Base-by-base conservation (phyloP, 2,888 invertebrate genomes). In the Zonitis immaculata region DNA sequence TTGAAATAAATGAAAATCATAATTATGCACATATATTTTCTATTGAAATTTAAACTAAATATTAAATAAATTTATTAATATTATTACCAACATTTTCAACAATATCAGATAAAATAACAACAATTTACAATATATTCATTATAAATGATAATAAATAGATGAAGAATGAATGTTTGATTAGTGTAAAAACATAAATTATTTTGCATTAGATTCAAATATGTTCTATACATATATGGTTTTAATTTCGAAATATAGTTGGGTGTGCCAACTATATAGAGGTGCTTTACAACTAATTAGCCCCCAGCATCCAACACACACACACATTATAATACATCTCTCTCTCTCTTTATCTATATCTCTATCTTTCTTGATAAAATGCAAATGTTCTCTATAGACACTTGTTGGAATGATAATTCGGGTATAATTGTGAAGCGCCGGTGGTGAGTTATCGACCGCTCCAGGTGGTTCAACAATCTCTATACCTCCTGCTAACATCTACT, bases 371-470 rank as follows among this genome's bases (percentile, higher is more conserved):
- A 62, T 59, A 60, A 63, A 61, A 67, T 64, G 64, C 64, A 67
- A 67, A 66, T 66, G 64, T n/a, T n/a, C 56, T 44, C 49, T 39
- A 58, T 60, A 52, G 63, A 65, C 66, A 65, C 67, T 65, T 67
- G 69, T 69, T 61, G 64, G 66, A 64, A 69, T 66, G 69, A 69
- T 70, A 70, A 71, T 71, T 69, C 62, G 69, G 66, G 67, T 68
- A 70, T 72, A 70, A 72, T 71, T 71, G 71, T 69, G 67, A 59
- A 64, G 62, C 58, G 66, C 62, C 64, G 68, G 67, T 69, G 72
- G 71, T 73, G 72, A 73, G 67, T 72, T 73, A 73, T 73, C 65
- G 70, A 59, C 65, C 63, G 63, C 68, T 64, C 65, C 35, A 35
- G 62, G 69, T 68, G 67, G 65, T 64, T 64, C 69, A 65, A 56